Conservation (phyloP, 2,797 vertebrate genomes). For the Botia kubotai region DNA sequence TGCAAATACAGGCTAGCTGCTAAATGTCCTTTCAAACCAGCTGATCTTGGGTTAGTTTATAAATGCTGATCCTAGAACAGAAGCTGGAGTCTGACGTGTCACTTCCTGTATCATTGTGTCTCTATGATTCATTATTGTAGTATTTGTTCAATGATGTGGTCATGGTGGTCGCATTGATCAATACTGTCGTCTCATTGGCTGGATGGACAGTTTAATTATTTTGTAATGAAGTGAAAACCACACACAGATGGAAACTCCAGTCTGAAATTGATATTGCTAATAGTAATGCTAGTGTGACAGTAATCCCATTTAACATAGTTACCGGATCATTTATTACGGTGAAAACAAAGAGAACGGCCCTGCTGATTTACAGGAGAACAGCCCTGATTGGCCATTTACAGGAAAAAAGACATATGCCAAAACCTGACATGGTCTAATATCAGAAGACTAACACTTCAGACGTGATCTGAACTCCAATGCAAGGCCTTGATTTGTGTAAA, state of each 20-base stretch:
- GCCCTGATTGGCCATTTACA: not conserved
- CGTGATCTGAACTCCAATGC: not conserved
- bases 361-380: not conserved
- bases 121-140: slow-evolving; percentile 47
- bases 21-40: not conserved
- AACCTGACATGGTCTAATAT: no score
- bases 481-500: not conserved
- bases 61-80: not conserved
- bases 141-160: slow-evolving; percentile 8
- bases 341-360: not conserved
- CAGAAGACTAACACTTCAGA: no score
- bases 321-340: not conserved
- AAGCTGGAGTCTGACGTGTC: slow-evolving; percentile 1
- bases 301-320: not conserved
- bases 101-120: slow-evolving; percentile 24
- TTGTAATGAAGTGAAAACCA: not conserved
- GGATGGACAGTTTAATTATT: not conserved
- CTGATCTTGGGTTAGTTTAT: slow-evolving; percentile 5
- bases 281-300: no score
- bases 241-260: not conserved
- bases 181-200: slow-evolving; percentile 24
- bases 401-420: no score
- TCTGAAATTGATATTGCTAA: no score
- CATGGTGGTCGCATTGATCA: slow-evolving; percentile 31
- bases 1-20: not conserved